Evolutionary conservation across 2,888 invertebrate species (phyloP), one percentile per base, ranked within the genome.

Genomic region (Brachynemurus nebulosus): DNA sequence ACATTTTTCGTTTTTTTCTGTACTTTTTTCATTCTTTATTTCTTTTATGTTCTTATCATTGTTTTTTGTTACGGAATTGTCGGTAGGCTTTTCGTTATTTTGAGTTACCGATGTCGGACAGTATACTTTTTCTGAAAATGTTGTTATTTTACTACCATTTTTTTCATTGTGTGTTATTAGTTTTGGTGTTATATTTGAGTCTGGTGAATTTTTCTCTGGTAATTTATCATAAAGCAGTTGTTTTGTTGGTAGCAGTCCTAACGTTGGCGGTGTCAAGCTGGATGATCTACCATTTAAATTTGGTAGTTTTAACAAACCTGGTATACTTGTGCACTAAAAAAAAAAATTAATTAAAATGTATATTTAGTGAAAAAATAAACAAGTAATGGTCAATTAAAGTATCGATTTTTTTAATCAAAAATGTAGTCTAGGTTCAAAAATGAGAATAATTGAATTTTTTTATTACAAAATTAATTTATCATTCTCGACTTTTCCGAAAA

Each of bases 301-400:
- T 25, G 80, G 80, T 12, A 80, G 79, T 54, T 80, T 81, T 40
- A 82, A 61, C 44, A 81, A 64, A 7, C 80, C 79, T 46, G 78
- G 77, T 55, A 77, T 72, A 53, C 77, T 78, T 53, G 66, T 56
- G 51, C 74, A 74, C 67, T 73, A 63, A 40, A 66, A 67, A 48
- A 27, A 47, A 40, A 18, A 5, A 40, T 4, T 4, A 12, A 18
- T 36, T 20, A 20, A 25, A n/a, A n/a, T n/a, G n/a, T n/a, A n/a
- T n/a, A n/a, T n/a, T n/a, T n/a, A n/a, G n/a, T n/a, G n/a, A n/a
- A n/a, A n/a, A n/a, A n/a, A n/a, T n/a, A n/a, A n/a, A n/a, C n/a
- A n/a, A n/a, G n/a, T n/a, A n/a, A n/a, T n/a, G n/a, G n/a, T n/a
- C n/a, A n/a, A n/a, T n/a, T n/a, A n/a, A n/a, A n/a, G n/a, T n/a